Evolutionary conservation across 2,797 vertebrate species (phyloP).

Genomic region (Falco naumanni): DNA sequence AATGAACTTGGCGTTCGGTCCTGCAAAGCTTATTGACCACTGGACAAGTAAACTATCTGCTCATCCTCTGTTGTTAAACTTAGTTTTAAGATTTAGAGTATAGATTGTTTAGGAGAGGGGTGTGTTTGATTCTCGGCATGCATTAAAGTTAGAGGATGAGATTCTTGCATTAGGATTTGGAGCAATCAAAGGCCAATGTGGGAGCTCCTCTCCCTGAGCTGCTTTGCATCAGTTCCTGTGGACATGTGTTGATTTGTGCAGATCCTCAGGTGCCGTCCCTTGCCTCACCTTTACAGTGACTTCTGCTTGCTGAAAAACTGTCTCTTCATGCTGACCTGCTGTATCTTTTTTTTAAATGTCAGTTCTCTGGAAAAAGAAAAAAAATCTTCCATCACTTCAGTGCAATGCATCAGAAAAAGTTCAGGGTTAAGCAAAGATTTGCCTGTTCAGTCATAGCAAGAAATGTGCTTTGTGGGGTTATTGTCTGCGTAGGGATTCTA

Average conservation of each 20-base stretch:
- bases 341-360: neutral
- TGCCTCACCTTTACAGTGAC: neutral
- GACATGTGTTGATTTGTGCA: accelerated
- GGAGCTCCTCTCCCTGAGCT: neutral
- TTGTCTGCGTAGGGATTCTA: neutral
- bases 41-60: neutral
- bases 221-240: accelerated
- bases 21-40: neutral
- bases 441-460: neutral
- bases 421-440: neutral
- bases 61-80: neutral
- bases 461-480: neutral
- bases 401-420: accelerated
- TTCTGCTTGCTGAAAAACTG: neutral
- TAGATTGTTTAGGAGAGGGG: neutral
- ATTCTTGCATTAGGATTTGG: neutral
- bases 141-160: neutral
- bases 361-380: neutral
- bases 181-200: accelerated
- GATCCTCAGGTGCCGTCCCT: neutral
- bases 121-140: accelerated
- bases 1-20: neutral
- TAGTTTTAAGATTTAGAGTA: neutral
- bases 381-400: neutral
- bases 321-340: neutral